Base-by-base conservation (phyloP, 2,888 invertebrate species). In the Pachliopta kotzebuea region DNA sequence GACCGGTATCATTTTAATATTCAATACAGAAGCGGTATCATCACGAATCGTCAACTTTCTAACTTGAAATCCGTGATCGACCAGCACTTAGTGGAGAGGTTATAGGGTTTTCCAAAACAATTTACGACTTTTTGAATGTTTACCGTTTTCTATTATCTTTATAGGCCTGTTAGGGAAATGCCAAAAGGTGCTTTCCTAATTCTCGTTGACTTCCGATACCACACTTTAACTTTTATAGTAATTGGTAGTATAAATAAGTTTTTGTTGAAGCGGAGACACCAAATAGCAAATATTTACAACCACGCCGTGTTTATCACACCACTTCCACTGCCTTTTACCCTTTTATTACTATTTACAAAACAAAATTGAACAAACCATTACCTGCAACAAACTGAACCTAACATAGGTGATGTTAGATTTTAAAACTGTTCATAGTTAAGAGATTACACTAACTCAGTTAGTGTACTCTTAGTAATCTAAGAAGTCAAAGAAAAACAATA, bases 41-140 rank as follows among this genome's bases (percentile, higher is more conserved):
- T 76, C 74, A 72, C 72, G 76, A 71, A 71, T 73, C 76, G 74
- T 74, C 72, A 70, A 82, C 83, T 84, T 84, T 83, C 84, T 84
- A 83, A 78, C 76, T 75, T 66, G 72, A 67, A 72, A 68, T 71
- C 78, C 81, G 78, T 81, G 79, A 79, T 74, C 74, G 69, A 73
- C 71, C 72, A 68, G 66, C 73, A 60, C 63, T 62, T 61, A 53
- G 56, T 59, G 62, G 21, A n/a, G 62, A 61, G 60, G 62, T 57
- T 37, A 8, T 14, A 45, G n/a, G n/a, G 37, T 45, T 45, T n/a
- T n/a, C 18, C 45, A n/a, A 45, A 45, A 45, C 45, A 45, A 45
- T 45, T 45, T 45, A 45, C n/a, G 6, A 4, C n/a, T 45, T 18
- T n/a, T 45, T 45, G 6, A 45, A 45, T 6, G 4, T 18, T 45